Evolutionary conservation across 37 sponge, comb jelly and placozoan species (phyloP).

Genomic region (Chondrosia reniformis): DNA sequence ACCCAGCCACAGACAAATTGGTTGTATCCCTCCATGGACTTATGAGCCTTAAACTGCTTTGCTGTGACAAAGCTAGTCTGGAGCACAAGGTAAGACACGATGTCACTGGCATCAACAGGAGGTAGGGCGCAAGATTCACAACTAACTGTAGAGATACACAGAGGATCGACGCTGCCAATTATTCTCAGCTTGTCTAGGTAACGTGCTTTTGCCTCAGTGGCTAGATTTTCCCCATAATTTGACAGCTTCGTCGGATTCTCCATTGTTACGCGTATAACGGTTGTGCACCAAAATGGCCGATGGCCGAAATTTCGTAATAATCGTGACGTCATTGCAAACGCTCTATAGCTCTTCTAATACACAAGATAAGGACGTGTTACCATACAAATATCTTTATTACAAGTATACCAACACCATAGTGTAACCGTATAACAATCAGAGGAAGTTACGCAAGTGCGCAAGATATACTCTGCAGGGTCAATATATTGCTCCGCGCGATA

Average conservation of each 20-base stretch:
- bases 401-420: no score
- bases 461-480: no score
- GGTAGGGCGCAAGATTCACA: not conserved
- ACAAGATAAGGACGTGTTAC: no score
- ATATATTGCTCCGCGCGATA: no score
- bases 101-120: slow-evolving; percentile 13
- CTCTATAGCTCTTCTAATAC: no score
- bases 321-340: not conserved
- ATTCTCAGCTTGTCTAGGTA: not conserved
- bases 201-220: not conserved
- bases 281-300: slow-evolving; percentile 1
- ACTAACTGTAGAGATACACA: not conserved
- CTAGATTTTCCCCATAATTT: not conserved
- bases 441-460: no score
- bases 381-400: no score
- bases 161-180: not conserved
- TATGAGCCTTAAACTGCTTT: slow-evolving; percentile 10
- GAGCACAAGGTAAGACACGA: not conserved
- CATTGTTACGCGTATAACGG: not conserved
- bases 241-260: not conserved
- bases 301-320: not conserved
- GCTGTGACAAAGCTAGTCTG: slow-evolving; percentile 4
- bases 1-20: slow-evolving; percentile 19
- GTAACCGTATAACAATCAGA: no score
- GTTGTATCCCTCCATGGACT: slow-evolving; percentile 13